These are phyloP conservation scores for Plebejus argus DNA, from an alignment of 2,888 invertebrate species.

Conservation along the genomic window DNA sequence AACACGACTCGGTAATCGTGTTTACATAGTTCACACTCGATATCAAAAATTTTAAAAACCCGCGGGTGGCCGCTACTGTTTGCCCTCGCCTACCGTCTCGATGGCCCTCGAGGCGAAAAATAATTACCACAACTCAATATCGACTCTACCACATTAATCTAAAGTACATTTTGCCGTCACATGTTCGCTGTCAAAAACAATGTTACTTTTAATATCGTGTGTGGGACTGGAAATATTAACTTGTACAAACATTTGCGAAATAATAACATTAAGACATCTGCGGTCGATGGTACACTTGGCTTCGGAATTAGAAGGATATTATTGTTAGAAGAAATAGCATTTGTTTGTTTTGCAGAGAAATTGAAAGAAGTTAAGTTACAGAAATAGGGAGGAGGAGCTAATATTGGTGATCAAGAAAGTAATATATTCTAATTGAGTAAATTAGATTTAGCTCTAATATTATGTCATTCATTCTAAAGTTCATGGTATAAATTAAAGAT, in stretches of 20 bases:
- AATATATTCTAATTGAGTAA: too few species aligned
- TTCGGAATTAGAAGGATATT: slow-evolving; percentile 14
- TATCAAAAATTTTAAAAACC: slow-evolving; percentile 61
- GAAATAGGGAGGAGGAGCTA: background rate
- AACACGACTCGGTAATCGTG: slow-evolving; percentile 64
- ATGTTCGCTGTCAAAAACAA: slow-evolving; percentile 22
- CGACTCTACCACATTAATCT: background rate
- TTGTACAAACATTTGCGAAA: slow-evolving; percentile 48
- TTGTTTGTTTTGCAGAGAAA: background rate
- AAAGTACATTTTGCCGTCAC: background rate
- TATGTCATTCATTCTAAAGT: too few species aligned
- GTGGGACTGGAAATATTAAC: slow-evolving; percentile 37
- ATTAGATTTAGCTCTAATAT: too few species aligned
- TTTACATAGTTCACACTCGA: slow-evolving; percentile 69
- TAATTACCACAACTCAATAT: background rate
- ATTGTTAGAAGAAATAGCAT: background rate
- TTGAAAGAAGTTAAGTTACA: background rate
- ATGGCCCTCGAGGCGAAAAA: slow-evolving; percentile 48
- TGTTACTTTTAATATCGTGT: slow-evolving; percentile 42
- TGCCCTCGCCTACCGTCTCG: slow-evolving; percentile 64
- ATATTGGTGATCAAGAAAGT: too few species aligned
- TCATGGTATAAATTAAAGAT: too few species aligned
- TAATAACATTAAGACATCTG: slow-evolving; percentile 31
- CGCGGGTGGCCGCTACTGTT: slow-evolving; percentile 77
- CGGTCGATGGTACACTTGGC: slow-evolving; percentile 1